Evolutionary conservation across 2,113 vertebrate species (phyloP), one percentile per base, ranked within the genome.

Genomic region (Danionella cerebrum): DNA sequence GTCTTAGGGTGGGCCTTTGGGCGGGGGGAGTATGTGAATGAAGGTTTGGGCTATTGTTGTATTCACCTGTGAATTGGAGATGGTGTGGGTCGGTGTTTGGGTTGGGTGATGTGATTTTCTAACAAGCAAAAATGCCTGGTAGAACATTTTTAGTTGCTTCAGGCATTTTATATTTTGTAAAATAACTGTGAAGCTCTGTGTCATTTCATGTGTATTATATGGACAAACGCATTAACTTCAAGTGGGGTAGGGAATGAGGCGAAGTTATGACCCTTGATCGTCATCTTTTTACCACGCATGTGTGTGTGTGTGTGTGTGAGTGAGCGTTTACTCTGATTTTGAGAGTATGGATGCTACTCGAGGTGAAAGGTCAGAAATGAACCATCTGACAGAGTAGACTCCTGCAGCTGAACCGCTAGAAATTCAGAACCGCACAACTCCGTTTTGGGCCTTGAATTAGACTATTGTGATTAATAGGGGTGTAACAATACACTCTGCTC

Each of bases 81-180:
- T 65, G 33, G 47, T 57, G 75, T 51, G 62, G 63, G 47, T 69
- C 41, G 72, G 68, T 73, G 75, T 53, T 75, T 62, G 53, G 67
- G 67, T 63, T 31, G 54, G 44, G 50, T 18, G 74, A 69, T 44
- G 63, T 70, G 66, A 78, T 79, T 73, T 70, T 80, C 75, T 78
- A 70, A 81, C 42, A 48, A 75, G 70, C 77, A 76, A 74, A 82
- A 73, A 81, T 79, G 75, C 77, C 79, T 82, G 78, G 72, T 76
- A 71, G 65, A 76, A 74, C 81, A 78, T 79, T 84, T 84, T 84
- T 62, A 74, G 82, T 85, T 82, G 81, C 76, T 78, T 82, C 77
- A 72, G 83, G 79, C 83, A 84, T 65, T 78, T 74, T 82, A 79
- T 84, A 78, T 88, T 87, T 87, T 85, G 80, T 86, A 83, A 82